A percentile compares a stretch with the other conserved stretches of the same genome.
phyloP scores from a whole-genome alignment of 2,797 vertebrate genomes.

The Sternarchorhynchus goeldii region DNA sequence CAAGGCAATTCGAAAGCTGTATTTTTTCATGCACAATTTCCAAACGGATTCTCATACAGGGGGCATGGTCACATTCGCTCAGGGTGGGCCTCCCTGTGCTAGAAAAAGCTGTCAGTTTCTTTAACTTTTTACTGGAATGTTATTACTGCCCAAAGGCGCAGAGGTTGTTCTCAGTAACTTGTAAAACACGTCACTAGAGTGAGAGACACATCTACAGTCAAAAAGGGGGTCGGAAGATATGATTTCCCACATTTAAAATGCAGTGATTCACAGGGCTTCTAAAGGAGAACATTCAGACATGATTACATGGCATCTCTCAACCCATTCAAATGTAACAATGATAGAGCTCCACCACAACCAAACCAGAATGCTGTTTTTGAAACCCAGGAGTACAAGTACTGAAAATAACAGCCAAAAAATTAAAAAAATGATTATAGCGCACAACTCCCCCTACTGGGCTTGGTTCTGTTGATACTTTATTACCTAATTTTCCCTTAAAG shows the following conservation, averaged over 20 bases:
- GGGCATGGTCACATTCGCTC: conserved; percentile 60
- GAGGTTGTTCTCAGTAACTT: conserved; percentile 32
- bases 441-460: conserved; percentile 23
- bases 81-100: conserved; percentile 58
- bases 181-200: conserved; percentile 41
- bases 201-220: conserved; percentile 32
- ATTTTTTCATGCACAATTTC: conserved; percentile 74
- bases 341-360: conserved; percentile 23
- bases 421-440: conserved; percentile 6
- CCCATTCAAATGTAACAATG: conserved; percentile 35
- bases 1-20: conserved; percentile 72
- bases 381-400: conserved; percentile 30
- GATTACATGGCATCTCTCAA: conserved; percentile 29
- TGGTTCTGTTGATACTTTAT: conserved; percentile 39
- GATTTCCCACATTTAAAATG: conserved; percentile 33
- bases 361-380: conserved; percentile 24
- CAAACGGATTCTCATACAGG: conserved; percentile 48
- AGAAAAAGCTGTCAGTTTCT: conserved; percentile 47
- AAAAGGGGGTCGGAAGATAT: conserved; percentile 7
- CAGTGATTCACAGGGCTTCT: conserved; percentile 25
- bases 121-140: conserved; percentile 72
- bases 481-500: conserved; percentile 54
- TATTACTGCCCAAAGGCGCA: conserved; percentile 70
- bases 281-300: conserved; percentile 35
- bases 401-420: conserved; percentile 21